phyloP scores from a whole-genome alignment of 2,888 invertebrate genomes.

The Homarus gammarus region DNA sequence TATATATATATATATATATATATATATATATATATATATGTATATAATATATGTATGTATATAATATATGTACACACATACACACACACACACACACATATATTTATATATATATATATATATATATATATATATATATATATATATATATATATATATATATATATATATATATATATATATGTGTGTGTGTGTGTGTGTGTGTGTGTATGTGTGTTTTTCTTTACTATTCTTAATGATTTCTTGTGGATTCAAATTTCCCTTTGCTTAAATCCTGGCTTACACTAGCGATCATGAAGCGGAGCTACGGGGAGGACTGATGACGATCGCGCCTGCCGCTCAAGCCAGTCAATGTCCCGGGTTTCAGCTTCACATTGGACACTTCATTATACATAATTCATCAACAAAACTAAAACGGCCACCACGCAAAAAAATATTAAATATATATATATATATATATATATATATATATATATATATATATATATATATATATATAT shows the following conservation, averaged over 20 bases:
- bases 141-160: no score
- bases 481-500: no score
- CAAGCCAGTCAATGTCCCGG: no score
- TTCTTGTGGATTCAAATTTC: not conserved
- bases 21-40: constrained; percentile 26
- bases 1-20: constrained; percentile 8
- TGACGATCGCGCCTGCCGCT: not conserved
- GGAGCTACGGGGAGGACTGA: not conserved
- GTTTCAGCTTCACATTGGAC: not conserved
- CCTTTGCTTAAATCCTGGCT: not conserved
- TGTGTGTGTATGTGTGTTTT: not conserved
- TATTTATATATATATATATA: no score
- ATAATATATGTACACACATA: no score
- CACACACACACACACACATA: no score
- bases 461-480: no score
- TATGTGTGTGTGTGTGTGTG: not conserved
- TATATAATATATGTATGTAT: constrained; percentile 1
- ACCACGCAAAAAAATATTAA: not conserved
- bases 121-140: no score
- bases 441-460: no score
- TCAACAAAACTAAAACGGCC: not conserved
- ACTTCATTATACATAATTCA: not conserved
- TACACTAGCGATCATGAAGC: not conserved
- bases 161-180: not conserved
- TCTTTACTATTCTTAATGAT: not conserved